Percentiles rank a stretch among this genome's conserved stretches.
Conservation (phyloP, 2,113 vertebrate species). For the Apteryx owenii region DNA sequence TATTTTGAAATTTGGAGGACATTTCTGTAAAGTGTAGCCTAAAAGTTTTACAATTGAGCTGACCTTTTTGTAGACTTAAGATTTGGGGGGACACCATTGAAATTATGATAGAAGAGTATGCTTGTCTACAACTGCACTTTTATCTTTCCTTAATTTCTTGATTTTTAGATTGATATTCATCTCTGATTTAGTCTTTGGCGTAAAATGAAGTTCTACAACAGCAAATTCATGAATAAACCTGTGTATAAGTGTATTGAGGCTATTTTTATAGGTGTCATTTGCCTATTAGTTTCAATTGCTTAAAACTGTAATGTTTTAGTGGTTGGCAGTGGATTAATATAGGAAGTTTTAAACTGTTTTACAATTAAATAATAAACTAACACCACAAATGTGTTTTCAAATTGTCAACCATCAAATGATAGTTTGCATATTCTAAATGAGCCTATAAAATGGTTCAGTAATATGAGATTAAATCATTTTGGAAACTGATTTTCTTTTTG, state of each 20-base stretch:
- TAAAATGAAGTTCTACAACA: background rate
- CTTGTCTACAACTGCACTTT: background rate
- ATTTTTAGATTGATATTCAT: background rate
- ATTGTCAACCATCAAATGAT: background rate
- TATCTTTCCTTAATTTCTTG: background rate
- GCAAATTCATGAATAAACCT: background rate
- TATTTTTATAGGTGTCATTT: background rate
- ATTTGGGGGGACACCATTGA: background rate
- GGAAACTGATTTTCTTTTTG: constrained; percentile 1
- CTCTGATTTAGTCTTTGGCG: background rate
- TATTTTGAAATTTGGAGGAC: background rate
- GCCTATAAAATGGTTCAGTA: background rate
- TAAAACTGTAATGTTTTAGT: background rate
- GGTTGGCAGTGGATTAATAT: background rate
- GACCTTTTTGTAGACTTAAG: background rate
- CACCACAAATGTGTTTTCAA: background rate
- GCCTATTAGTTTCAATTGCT: background rate
- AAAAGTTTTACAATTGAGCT: background rate
- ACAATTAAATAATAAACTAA: background rate
- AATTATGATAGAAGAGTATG: background rate
- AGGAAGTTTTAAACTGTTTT: background rate
- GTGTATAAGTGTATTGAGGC: background rate
- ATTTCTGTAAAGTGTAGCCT: background rate
- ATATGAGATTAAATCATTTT: background rate
- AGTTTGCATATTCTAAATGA: background rate